Conservation (phyloP, 2,113 vertebrate genomes). For the Lamprotornis superbus region DNA sequence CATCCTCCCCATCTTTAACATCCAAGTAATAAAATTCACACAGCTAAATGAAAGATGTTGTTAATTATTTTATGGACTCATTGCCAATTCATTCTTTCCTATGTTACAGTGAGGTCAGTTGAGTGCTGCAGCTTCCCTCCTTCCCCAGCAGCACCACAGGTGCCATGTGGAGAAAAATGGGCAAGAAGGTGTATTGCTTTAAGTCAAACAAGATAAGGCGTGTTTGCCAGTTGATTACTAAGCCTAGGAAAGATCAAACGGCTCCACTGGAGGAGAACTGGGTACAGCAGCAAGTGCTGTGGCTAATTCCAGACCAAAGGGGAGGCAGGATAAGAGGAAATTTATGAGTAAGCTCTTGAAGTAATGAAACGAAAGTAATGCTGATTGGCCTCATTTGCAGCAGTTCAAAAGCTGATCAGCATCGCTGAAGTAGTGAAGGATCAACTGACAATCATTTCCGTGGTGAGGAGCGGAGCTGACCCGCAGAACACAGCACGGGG, state of each 20-base stretch:
- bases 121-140: not conserved
- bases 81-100: constrained; percentile 16
- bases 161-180: not conserved
- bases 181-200: not conserved
- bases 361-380: constrained; percentile 70
- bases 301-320: constrained; percentile 65
- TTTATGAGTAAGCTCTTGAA: constrained; percentile 69
- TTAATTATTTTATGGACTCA: constrained; percentile 35
- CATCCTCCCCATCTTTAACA: constrained; percentile 2
- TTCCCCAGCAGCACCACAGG: not conserved
- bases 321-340: constrained; percentile 60
- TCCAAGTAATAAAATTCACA: constrained; percentile 58
- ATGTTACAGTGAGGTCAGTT: not conserved
- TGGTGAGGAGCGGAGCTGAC: not conserved
- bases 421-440: constrained; percentile 29
- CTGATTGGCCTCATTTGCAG: constrained; percentile 69
- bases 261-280: constrained; percentile 31
- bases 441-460: constrained; percentile 6
- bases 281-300: constrained; percentile 11
- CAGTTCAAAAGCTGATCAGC: constrained; percentile 69
- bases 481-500: not conserved
- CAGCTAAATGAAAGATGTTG: constrained; percentile 56
- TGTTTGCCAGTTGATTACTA: constrained; percentile 41
- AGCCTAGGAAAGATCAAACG: constrained; percentile 55
- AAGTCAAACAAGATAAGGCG: not conserved